Conservation (phyloP, 2,888 invertebrate species). For the Thereva nobilitata region DNA sequence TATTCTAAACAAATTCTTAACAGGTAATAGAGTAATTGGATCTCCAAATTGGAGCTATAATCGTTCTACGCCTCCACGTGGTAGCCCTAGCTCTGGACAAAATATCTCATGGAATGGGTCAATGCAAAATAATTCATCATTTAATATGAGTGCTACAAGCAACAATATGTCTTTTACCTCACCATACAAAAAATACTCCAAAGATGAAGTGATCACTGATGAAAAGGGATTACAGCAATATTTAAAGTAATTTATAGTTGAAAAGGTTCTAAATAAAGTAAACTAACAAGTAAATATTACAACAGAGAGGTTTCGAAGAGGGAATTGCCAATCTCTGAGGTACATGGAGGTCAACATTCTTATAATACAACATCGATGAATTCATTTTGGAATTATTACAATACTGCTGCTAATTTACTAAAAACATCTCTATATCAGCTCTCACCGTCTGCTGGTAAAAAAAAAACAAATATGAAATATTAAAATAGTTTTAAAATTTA, state of each 20-base stretch:
- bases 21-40: conserved; percentile 41
- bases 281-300: background rate
- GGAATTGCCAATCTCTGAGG: conserved; percentile 49
- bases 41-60: conserved; percentile 50
- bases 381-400: conserved; percentile 58
- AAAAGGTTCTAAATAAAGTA: background rate
- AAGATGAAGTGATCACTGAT: conserved; percentile 60
- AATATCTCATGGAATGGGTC: conserved; percentile 50
- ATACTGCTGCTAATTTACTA: conserved; percentile 54
- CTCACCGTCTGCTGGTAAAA: conserved; percentile 51
- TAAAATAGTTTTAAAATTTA: conserved; percentile 7
- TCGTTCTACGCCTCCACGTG: conserved; percentile 49
- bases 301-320: conserved; percentile 49
- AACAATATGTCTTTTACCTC: conserved; percentile 50
- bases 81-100: conserved; percentile 48
- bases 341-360: conserved; percentile 44
- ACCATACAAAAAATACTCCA: conserved; percentile 51
- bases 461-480: background rate
- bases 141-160: conserved; percentile 50
- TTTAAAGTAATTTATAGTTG: conserved; percentile 54
- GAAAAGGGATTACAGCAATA: conserved; percentile 59
- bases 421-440: conserved; percentile 56
- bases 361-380: conserved; percentile 49
- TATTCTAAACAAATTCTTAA: background rate
- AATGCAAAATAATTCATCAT: conserved; percentile 48